phyloP scores from a whole-genome alignment of 2,797 vertebrate genomes.

The Xyrichtys novacula region DNA sequence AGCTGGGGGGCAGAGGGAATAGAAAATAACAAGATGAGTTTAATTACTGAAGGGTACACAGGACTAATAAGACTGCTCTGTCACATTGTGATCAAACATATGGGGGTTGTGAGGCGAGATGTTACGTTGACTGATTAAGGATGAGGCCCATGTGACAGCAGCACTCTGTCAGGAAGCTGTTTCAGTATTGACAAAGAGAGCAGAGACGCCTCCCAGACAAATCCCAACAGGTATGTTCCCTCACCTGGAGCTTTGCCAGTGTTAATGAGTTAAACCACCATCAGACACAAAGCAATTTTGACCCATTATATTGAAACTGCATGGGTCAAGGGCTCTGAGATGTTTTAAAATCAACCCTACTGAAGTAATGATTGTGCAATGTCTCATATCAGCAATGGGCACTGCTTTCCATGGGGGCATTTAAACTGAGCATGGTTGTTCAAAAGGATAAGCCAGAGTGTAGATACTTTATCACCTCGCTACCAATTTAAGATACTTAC shows the following conservation, averaged over 20 bases:
- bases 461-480: too few relatives aligned
- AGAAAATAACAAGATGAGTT: slow-evolving; percentile 57
- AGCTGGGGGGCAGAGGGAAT: slow-evolving; percentile 49
- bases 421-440: too few relatives aligned
- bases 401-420: neutral
- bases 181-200: slow-evolving; percentile 19
- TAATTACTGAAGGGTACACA: slow-evolving; percentile 48
- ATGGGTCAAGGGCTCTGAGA: neutral
- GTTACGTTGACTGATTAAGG: slow-evolving; percentile 45
- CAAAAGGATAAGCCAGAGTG: too few relatives aligned
- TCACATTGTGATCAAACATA: slow-evolving; percentile 56
- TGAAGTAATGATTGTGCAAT: neutral
- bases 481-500: too few relatives aligned
- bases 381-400: neutral
- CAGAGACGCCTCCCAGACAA: neutral
- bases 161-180: slow-evolving; percentile 17
- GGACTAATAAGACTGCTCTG: slow-evolving; percentile 50
- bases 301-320: neutral
- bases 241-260: slow-evolving; percentile 1
- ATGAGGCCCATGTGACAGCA: slow-evolving; percentile 33
- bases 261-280: slow-evolving; percentile 11
- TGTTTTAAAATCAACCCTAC: neutral
- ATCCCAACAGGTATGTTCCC: slow-evolving; percentile 16
- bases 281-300: neutral
- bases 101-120: slow-evolving; percentile 36